Evolutionary conservation across 2,113 vertebrate genomes (phyloP).

Genomic region (Sceloporus tristichus): DNA sequence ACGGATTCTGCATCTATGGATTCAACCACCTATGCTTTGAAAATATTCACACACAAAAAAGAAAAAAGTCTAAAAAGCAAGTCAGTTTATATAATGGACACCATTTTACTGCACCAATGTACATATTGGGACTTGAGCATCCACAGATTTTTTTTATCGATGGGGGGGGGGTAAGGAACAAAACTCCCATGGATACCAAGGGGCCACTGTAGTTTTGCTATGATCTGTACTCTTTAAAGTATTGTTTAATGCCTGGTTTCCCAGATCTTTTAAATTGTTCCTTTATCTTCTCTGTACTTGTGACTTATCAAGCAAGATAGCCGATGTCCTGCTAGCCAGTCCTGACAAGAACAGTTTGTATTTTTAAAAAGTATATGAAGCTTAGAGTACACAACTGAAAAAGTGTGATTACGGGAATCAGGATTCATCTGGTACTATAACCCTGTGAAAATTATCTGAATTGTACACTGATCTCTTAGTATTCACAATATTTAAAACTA

Average conservation of each 20-base stretch:
- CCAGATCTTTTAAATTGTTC: slow-evolving; percentile 32
- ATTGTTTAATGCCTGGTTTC: slow-evolving; percentile 4
- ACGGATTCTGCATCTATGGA: too few relatives aligned
- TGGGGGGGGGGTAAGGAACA: too few relatives aligned
- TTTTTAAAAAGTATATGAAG: slow-evolving; percentile 20
- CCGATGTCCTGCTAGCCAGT: slow-evolving; percentile 43
- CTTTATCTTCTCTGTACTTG: slow-evolving; percentile 7
- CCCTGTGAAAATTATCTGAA: slow-evolving; percentile 1
- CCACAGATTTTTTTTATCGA: too few relatives aligned
- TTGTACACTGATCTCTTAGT: slow-evolving; percentile 23
- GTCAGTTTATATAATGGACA: background rate
- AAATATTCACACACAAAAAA: too few relatives aligned
- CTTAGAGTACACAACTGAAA: slow-evolving; percentile 31
- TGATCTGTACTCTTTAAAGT: background rate
- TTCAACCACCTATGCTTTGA: too few relatives aligned
- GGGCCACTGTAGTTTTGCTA: background rate
- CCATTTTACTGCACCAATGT: background rate
- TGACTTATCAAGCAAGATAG: slow-evolving; percentile 46
- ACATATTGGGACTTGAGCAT: too few relatives aligned
- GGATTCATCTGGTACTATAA: slow-evolving; percentile 12
- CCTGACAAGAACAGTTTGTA: slow-evolving; percentile 39
- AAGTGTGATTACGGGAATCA: slow-evolving; percentile 46
- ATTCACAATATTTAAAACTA: slow-evolving; percentile 23
- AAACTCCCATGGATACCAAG: too few relatives aligned
- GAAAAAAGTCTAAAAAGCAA: too few relatives aligned